Evolutionary conservation across 2,113 vertebrate genomes (phyloP).

Genomic region (Archilochus colubris): DNA sequence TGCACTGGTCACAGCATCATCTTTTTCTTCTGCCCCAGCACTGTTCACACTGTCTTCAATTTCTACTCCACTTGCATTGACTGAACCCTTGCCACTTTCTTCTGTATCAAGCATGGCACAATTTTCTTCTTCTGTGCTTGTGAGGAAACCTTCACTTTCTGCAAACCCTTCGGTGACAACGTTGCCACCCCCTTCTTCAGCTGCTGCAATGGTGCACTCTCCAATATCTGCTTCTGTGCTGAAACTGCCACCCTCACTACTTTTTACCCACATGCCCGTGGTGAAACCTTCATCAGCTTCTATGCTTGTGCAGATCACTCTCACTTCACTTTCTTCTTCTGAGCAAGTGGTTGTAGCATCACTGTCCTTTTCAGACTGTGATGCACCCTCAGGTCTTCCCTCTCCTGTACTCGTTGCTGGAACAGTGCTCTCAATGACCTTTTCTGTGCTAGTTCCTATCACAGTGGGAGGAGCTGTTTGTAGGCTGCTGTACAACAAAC

Average conservation of each 20-base stretch:
- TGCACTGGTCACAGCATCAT: constrained; percentile 83
- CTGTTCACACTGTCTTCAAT: constrained; percentile 40
- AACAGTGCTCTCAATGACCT: constrained; percentile 5
- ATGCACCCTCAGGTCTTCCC: background rate
- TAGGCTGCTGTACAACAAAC: background rate
- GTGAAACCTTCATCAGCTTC: constrained; percentile 79
- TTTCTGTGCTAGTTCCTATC: constrained; percentile 55
- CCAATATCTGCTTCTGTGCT: constrained; percentile 27
- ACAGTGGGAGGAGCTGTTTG: background rate
- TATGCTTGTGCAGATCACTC: constrained; percentile 72
- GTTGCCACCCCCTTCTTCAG: constrained; percentile 71
- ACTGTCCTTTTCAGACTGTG: constrained; percentile 23
- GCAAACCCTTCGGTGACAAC: constrained; percentile 76
- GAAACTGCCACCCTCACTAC: background rate
- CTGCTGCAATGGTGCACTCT: constrained; percentile 73
- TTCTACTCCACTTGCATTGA: background rate
- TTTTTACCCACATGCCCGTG: background rate
- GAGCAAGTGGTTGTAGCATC: constrained; percentile 72
- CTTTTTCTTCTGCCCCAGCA: constrained; percentile 78
- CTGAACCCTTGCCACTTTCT: constrained; percentile 17
- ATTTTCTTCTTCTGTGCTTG: constrained; percentile 77
- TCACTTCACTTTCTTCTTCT: constrained; percentile 12
- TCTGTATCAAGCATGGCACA: constrained; percentile 54
- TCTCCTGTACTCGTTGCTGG: constrained; percentile 72
- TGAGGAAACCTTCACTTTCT: constrained; percentile 73